Evolutionary conservation across 2,888 invertebrate genomes (phyloP), one percentile per base, ranked within the genome.

Genomic region (Ptychoptera albimana): DNA sequence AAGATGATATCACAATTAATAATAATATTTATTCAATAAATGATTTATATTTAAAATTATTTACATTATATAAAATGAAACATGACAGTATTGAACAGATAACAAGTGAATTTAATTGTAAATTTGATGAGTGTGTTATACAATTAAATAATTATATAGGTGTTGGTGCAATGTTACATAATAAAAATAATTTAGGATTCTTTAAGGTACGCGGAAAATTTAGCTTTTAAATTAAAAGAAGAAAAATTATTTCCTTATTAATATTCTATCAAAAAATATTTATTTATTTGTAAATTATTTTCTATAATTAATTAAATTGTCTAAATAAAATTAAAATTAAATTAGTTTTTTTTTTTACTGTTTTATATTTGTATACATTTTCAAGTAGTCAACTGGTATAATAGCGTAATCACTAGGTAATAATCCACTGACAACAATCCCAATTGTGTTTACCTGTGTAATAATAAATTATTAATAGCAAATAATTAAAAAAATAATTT

Each of bases 121-220:
- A 46, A 44, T 50, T 54, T 30, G 49, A 75, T 53, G 76, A 79
- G 55, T 74, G 74, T 9, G 73, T 80, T 4, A 82, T 89, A 45
- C 65, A 83, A 10, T 75, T 88, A 51, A 80, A 86, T 57, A 84
- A 82, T 59, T 89, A 88, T 57, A 71, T 84, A 11, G 84, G 85
- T 6, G 63, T 88, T 36, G 75, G 82, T 9, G 84, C 87, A 3
- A 62, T 87, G 37, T 72, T 89, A 7, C 83, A 85, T 59, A 89
- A 89, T 64, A 80, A 84, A 55, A 81, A 83, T 52, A 73, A 77
- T 50, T 70, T 89, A 60, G 89, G 89, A 2, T 89, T 85, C 67
- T 87, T 85, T 65, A 84, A 86, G 68, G 83, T 86, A 48, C 71
- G 88, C 52, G 86, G 87, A 51, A 84, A 83, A 61, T 78, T 23